Evolutionary conservation across 2,113 vertebrate genomes (phyloP), one percentile per base, ranked within the genome.

Genomic region (Pycnonotus jocosus): DNA sequence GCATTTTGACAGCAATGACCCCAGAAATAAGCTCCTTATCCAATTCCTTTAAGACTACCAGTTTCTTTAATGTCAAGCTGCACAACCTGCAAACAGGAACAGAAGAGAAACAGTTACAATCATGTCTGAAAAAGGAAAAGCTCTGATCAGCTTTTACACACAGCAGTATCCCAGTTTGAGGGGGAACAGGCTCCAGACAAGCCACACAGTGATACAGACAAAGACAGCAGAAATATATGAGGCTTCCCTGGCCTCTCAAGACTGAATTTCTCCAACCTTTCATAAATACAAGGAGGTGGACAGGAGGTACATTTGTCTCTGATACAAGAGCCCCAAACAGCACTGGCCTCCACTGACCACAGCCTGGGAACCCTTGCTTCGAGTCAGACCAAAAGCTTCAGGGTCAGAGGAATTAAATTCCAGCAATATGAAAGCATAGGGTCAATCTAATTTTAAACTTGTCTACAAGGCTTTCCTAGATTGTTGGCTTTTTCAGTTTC

Each of bases 1-100:
- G 99, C 97, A 99, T 99, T 97, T 99, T 99, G 64, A 99, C 99
- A 1, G 99, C 99, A 7, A 99, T 99, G 95, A 99, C 99, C 92
- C 99, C 99, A 15, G 99, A 99, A 93, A 99, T 99, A 82, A 99
- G 98, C 96, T 99, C 99, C 79, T 99, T 99, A 95, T 99, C 99
- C 79, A 99, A 97, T 82, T 99, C 99, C 96, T 98, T 98, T 97
- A 99, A 97, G 78, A 99, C 99, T 6, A 99, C 98, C 95, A 99
- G 98, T 98, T 99, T 99, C 98, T 99, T 99, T 97, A 99, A 95
- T 53, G 99, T 99, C 97, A 99, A 96, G 96, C 98, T 99, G 97
- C 99, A 99, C 92, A 99, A 97, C 95, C 99, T 99, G 98, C 24
- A 94, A 97, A 95, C 61, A 79, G 90, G 91, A 97, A 83, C 60